Conservation (phyloP, 2,113 vertebrate genomes). For the Proteles cristata region DNA sequence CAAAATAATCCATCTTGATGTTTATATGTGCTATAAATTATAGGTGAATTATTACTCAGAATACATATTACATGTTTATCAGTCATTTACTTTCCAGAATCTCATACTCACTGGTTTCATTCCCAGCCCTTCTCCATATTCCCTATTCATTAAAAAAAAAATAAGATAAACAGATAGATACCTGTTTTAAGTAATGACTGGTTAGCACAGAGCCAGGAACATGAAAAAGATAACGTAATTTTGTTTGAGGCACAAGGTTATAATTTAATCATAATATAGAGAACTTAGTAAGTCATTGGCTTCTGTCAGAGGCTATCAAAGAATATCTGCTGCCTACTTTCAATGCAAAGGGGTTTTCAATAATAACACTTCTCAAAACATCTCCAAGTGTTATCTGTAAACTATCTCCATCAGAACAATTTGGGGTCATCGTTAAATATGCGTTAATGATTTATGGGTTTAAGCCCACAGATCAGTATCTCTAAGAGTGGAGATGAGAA, state of each 20-base stretch:
- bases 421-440: background rate
- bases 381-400: background rate
- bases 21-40: background rate
- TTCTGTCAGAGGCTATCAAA: background rate
- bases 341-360: background rate
- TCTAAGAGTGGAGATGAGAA: background rate
- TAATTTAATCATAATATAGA: background rate
- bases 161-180: background rate
- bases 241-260: background rate
- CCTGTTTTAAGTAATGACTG: background rate
- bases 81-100: background rate
- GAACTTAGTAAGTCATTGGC: background rate
- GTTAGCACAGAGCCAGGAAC: background rate
- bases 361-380: background rate
- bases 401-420: background rate
- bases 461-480: background rate
- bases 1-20: background rate
- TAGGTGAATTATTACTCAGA: slow-evolving; percentile 3
- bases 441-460: background rate
- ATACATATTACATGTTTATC: background rate
- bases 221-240: background rate
- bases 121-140: background rate
- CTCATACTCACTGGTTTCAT: background rate
- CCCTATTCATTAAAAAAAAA: background rate
- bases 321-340: background rate